Conservation (phyloP, 2,888 invertebrate genomes). For the Scaptomyza flava region DNA sequence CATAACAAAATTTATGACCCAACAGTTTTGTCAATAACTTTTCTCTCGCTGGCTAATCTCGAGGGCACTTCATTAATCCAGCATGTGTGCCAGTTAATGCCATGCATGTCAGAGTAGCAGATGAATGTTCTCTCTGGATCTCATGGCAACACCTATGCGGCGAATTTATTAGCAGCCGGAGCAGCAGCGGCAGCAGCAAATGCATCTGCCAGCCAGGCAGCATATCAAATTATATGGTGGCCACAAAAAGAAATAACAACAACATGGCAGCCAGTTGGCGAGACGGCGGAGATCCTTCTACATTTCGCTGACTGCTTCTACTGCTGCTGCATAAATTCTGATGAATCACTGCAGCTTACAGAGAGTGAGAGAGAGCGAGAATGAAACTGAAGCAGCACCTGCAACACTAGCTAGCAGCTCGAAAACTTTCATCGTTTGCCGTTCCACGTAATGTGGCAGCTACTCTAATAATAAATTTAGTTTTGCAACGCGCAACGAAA, state of each 20-base stretch:
- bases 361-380: conserved; percentile 10
- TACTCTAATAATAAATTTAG: conserved; percentile 81
- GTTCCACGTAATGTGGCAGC: conserved; percentile 79
- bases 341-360: conserved; percentile 71
- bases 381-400: conserved; percentile 33
- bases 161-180: conserved; percentile 70
- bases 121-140: conserved; percentile 57
- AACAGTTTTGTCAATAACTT: conserved; percentile 79
- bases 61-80: conserved; percentile 79
- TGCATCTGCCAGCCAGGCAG: conserved; percentile 71
- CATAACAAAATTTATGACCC: conserved; percentile 76
- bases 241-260: conserved; percentile 70
- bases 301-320: conserved; percentile 22
- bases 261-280: conserved; percentile 36
- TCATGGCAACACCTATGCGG: conserved; percentile 26
- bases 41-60: conserved; percentile 68
- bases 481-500: conserved; percentile 68
- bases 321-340: conserved; percentile 72
- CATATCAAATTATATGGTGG: conserved; percentile 77
- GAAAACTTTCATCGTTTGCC: conserved; percentile 55
- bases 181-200: conserved; percentile 67
- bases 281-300: conserved; percentile 21
- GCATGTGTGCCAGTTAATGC: conserved; percentile 67
- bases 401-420: conserved; percentile 44
- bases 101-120: conserved; percentile 76